These are phyloP conservation scores for Hucho hucho DNA, from an alignment of 2,113 vertebrate genomes.

Conservation along the genomic window DNA sequence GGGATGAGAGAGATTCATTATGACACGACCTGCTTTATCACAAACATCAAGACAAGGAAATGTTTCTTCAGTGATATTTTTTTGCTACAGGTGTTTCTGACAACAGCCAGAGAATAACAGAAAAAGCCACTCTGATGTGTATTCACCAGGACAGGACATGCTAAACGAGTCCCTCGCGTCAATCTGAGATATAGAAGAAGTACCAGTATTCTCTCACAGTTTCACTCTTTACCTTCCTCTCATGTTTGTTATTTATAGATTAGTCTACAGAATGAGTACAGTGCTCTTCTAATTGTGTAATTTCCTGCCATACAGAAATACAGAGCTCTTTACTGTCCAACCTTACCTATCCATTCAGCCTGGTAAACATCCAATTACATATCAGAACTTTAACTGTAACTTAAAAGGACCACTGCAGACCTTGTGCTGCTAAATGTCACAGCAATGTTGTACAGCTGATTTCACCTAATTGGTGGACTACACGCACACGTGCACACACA, in stretches of 20 bases:
- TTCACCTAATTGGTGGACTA: background rate
- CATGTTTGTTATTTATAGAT: background rate
- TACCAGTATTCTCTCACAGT: no score
- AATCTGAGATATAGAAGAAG: constrained; percentile 14
- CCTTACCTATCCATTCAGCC: background rate
- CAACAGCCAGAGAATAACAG: constrained; percentile 26
- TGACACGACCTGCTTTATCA: constrained; percentile 54
- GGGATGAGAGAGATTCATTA: constrained; percentile 59
- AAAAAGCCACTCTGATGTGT: constrained; percentile 28
- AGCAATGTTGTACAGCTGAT: background rate
- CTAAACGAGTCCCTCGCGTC: constrained; percentile 43
- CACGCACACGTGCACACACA: no score
- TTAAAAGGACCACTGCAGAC: no score
- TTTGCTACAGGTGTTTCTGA: constrained; percentile 42
- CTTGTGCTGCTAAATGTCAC: no score
- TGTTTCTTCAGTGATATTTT: constrained; percentile 17
- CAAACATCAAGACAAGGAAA: constrained; percentile 50
- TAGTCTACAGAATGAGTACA: background rate
- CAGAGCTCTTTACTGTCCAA: background rate
- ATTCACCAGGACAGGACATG: constrained; percentile 34
- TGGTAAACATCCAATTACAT: background rate
- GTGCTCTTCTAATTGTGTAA: background rate
- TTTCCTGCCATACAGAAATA: background rate
- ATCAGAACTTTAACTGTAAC: no score
- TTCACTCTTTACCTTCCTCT: no score